phyloP scores from a whole-genome alignment of 1,140 invertebrate species.

The Maniola jurtina region DNA sequence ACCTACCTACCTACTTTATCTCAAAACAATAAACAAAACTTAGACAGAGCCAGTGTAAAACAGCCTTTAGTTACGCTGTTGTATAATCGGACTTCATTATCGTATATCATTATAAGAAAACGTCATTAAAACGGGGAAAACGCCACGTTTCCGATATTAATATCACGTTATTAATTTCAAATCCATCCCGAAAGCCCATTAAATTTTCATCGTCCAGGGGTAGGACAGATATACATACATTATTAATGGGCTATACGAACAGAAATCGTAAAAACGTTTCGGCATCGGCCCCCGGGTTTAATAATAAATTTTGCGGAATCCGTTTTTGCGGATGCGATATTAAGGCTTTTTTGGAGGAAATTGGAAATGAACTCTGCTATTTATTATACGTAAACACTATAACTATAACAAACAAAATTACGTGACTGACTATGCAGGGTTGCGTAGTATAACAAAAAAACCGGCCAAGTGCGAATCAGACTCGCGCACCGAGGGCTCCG shows the following conservation, averaged over 20 bases:
- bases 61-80: too few species aligned
- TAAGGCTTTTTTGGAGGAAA: constrained; percentile 1
- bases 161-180: constrained; percentile 12
- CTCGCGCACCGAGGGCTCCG: too few species aligned
- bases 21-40: too few species aligned
- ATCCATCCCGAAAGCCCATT: constrained; percentile 11
- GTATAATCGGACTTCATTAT: neutral
- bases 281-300: neutral
- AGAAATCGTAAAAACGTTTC: constrained; percentile 16
- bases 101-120: neutral
- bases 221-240: constrained; percentile 1
- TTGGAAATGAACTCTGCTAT: neutral
- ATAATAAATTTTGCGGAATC: constrained; percentile 10
- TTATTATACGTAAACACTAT: neutral
- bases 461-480: too few species aligned
- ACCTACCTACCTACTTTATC: too few species aligned
- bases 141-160: constrained; percentile 5
- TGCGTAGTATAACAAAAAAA: too few species aligned
- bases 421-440: too few species aligned
- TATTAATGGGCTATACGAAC: constrained; percentile 11
- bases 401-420: too few species aligned
- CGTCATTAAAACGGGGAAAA: constrained; percentile 1
- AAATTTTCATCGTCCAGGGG: constrained; percentile 13
- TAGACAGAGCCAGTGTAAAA: too few species aligned
- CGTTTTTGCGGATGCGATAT: constrained; percentile 1